Conservation (phyloP, 2,888 invertebrate species). For the Dichetophora obliterata region DNA sequence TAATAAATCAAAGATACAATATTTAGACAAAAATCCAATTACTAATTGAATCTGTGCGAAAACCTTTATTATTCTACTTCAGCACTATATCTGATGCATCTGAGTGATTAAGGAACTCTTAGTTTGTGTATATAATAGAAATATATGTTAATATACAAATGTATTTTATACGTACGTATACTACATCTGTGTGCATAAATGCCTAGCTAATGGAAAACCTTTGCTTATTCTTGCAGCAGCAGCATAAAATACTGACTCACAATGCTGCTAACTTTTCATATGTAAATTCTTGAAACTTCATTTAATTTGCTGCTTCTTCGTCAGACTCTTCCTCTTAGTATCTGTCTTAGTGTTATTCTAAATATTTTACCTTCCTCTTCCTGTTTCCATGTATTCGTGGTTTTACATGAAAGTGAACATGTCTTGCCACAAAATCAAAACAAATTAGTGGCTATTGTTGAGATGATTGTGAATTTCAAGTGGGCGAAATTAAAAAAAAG, state of each 20-base stretch:
- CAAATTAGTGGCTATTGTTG: conserved; percentile 10
- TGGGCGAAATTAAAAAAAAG: background rate
- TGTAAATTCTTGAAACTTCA: conserved; percentile 19
- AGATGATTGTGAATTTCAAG: background rate
- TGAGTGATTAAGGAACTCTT: background rate
- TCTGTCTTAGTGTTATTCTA: background rate
- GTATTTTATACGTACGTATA: background rate
- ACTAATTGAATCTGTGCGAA: conserved; percentile 33
- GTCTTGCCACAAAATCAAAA: conserved; percentile 7
- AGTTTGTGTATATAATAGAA: background rate
- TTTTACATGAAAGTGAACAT: background rate
- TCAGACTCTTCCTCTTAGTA: no score
- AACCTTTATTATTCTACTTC: conserved; percentile 20
- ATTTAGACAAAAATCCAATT: conserved; percentile 37
- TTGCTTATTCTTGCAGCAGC: background rate
- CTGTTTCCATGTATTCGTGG: no score
- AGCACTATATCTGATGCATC: background rate
- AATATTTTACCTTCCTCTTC: background rate
- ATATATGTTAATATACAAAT: background rate
- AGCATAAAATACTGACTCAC: background rate
- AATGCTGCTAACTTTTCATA: background rate
- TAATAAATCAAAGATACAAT: conserved; percentile 30
- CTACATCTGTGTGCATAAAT: no score
- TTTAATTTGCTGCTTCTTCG: conserved; percentile 18
- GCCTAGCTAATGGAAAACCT: conserved; percentile 9